phyloP scores from a whole-genome alignment of 2,888 invertebrate species.

The Drosophila glabriapex region DNA sequence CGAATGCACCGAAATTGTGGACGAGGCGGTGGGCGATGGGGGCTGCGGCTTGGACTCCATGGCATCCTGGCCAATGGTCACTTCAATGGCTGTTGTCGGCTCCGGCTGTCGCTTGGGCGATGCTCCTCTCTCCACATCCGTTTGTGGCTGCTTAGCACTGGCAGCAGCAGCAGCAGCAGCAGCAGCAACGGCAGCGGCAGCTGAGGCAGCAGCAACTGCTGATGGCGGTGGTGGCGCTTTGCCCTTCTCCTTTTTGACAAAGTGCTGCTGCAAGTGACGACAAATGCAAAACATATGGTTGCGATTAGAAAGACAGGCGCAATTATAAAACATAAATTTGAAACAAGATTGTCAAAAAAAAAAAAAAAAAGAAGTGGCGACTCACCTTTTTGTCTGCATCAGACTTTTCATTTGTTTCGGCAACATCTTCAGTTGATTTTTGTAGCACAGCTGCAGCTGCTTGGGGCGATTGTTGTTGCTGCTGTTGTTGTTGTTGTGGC shows the following conservation, averaged over 20 bases:
- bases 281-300: slow-evolving; percentile 3
- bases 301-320: not conserved
- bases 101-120: slow-evolving; percentile 53
- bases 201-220: slow-evolving; percentile 31
- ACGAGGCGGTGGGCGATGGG: slow-evolving; percentile 81
- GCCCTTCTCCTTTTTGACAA: slow-evolving; percentile 93
- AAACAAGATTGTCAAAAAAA: not conserved
- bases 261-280: slow-evolving; percentile 47
- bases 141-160: slow-evolving; percentile 19
- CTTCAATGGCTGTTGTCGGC: slow-evolving; percentile 65
- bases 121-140: slow-evolving; percentile 7
- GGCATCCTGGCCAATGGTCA: slow-evolving; percentile 67
- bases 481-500: slow-evolving; percentile 49
- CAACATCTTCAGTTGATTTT: slow-evolving; percentile 72
- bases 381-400: slow-evolving; percentile 84
- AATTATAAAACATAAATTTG: not conserved
- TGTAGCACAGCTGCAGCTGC: slow-evolving; percentile 64
- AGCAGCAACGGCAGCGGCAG: slow-evolving; percentile 87
- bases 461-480: slow-evolving; percentile 40
- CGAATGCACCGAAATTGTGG: slow-evolving; percentile 78
- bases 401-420: slow-evolving; percentile 60
- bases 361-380: not conserved
- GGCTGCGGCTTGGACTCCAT: slow-evolving; percentile 69
- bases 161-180: slow-evolving; percentile 65
- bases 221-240: slow-evolving; percentile 90